These are phyloP conservation scores for Isoperla grammatica DNA, from an alignment of 2,888 invertebrate species.

Conservation along the genomic window DNA sequence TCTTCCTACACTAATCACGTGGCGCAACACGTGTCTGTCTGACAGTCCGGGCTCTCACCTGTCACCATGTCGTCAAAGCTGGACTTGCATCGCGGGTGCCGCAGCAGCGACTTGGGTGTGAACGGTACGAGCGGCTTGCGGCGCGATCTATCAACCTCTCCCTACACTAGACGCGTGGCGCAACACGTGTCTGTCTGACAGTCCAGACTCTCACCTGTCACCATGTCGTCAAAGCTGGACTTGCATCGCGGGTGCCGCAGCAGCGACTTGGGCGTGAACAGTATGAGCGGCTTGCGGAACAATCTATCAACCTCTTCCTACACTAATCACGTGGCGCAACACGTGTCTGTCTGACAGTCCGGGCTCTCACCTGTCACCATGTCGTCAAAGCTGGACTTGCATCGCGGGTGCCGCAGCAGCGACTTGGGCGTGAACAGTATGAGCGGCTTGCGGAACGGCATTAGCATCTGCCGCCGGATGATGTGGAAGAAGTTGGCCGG, in stretches of 20 bases:
- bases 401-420: conserved; percentile 68
- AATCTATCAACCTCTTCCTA: too few species aligned
- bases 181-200: too few species aligned
- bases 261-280: conserved; percentile 73
- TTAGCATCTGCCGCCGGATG: conserved; percentile 65
- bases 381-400: conserved; percentile 63
- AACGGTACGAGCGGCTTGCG: conserved; percentile 72
- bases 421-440: conserved; percentile 74
- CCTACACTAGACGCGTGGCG: too few species aligned
- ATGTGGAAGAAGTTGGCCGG: conserved; percentile 76
- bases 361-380: conserved; percentile 47
- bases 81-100: conserved; percentile 68
- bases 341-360: too few species aligned
- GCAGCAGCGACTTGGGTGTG: conserved; percentile 71
- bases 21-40: too few species aligned
- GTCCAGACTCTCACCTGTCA: conserved; percentile 41
- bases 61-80: conserved; percentile 60
- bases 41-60: too few species aligned
- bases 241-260: conserved; percentile 68
- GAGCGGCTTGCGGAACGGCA: conserved; percentile 76
- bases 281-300: conserved; percentile 71
- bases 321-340: too few species aligned
- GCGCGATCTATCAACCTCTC: too few species aligned
- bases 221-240: conserved; percentile 64
- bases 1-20: too few species aligned